Conservation (phyloP, 2,113 vertebrate genomes). For the Bubo scandiacus region DNA sequence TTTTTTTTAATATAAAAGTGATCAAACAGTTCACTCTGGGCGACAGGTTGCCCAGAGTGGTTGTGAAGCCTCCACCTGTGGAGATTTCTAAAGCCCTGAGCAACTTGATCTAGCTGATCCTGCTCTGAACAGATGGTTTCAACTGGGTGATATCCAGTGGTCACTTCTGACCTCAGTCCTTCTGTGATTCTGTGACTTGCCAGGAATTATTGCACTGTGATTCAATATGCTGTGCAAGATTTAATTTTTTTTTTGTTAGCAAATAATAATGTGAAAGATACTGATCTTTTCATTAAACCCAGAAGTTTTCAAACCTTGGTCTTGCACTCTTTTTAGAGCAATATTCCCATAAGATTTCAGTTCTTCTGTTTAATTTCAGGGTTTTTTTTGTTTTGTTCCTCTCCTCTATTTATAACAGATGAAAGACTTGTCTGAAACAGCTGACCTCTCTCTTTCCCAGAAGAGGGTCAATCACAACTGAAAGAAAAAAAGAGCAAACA, state of each 20-base stretch:
- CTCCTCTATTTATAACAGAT: neutral
- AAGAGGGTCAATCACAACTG: neutral
- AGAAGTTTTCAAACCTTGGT: neutral
- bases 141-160: neutral
- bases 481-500: neutral
- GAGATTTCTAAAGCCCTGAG: neutral
- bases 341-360: neutral
- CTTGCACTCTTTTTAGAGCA: neutral
- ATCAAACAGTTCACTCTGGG: neutral
- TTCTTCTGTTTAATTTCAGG: neutral
- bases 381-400: neutral
- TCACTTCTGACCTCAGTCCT: neutral
- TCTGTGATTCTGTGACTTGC: neutral
- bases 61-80: neutral
- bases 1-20: neutral
- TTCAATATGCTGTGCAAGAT: neutral
- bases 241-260: neutral
- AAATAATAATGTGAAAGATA: neutral
- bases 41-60: accelerated
- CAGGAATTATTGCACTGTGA: neutral
- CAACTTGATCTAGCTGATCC: neutral
- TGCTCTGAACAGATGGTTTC: neutral
- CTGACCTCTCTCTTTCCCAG: neutral
- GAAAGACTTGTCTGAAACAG: neutral
- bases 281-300: neutral